Percentiles rank a stretch among this genome's conserved stretches.
Evolutionary conservation across 2,888 invertebrate species (phyloP).

Genomic region (Agapetus fuscipes): DNA sequence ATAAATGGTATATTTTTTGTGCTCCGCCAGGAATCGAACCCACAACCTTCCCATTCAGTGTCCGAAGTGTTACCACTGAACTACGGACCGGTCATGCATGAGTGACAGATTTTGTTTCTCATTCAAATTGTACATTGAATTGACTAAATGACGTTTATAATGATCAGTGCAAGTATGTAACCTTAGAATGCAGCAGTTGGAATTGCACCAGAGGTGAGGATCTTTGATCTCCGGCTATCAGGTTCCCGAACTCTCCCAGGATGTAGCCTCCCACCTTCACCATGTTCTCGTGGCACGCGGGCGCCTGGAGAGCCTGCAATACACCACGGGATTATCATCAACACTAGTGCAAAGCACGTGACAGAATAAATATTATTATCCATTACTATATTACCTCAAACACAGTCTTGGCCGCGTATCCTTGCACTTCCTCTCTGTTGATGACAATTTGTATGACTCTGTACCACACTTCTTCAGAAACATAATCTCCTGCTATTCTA

Average conservation of each 20-base stretch:
- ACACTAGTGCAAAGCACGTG: too few species aligned
- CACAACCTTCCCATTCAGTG: too few species aligned
- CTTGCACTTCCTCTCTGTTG: constrained; percentile 98
- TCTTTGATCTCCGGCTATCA: constrained; percentile 96
- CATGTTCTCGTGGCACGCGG: constrained; percentile 99
- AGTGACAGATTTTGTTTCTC: too few species aligned
- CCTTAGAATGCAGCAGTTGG: constrained; percentile 94
- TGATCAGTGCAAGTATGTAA: too few species aligned
- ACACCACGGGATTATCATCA: constrained; percentile 1
- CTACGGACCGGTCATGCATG: too few species aligned
- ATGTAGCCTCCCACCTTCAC: constrained; percentile 99
- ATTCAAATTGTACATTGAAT: neutral
- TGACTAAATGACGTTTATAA: neutral
- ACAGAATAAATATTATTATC: too few species aligned
- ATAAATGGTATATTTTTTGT: too few species aligned
- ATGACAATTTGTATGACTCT: constrained; percentile 99
- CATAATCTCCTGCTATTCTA: constrained; percentile 98
- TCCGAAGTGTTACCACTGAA: too few species aligned
- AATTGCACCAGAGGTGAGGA: constrained; percentile 97
- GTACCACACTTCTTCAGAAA: constrained; percentile 99
- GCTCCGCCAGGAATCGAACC: too few species aligned
- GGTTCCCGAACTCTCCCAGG: constrained; percentile 97
- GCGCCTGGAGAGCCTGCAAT: constrained; percentile 81
- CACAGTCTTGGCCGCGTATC: constrained; percentile 98
- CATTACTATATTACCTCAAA: constrained; percentile 61